phyloP scores from a whole-genome alignment of 2,888 invertebrate genomes.

The Scelioninae gen. 2 region DNA sequence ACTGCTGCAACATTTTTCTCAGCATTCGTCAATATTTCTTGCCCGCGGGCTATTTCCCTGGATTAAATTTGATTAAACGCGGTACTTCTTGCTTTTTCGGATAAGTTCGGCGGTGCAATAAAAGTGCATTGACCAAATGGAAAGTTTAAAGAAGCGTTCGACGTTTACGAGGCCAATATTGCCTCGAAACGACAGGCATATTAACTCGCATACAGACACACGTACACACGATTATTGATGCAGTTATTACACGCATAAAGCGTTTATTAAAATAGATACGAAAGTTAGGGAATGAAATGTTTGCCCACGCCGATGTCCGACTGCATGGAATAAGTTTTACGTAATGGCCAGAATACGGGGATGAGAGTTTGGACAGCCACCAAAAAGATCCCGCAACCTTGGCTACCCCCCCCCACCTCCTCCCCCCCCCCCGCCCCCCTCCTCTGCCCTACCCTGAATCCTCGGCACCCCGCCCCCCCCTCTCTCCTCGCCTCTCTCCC shows the following conservation, averaged over 20 bases:
- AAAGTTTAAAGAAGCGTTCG: conserved; percentile 24
- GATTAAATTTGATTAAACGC: neutral
- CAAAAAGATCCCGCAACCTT: conserved; percentile 68
- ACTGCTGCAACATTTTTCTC: too few species aligned
- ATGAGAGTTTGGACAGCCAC: conserved; percentile 69
- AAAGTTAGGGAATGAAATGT: conserved; percentile 65
- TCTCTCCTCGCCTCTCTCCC: conserved; percentile 62
- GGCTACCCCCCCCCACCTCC: conserved; percentile 62
- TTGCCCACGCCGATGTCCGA: conserved; percentile 63
- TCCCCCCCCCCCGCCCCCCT: conserved; percentile 55
- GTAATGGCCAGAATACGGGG: conserved; percentile 70
- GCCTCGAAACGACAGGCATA: conserved; percentile 26
- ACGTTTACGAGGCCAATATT: conserved; percentile 35
- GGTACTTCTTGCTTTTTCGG: neutral
- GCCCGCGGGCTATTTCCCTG: too few species aligned
- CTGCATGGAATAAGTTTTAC: conserved; percentile 65
- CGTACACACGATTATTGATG: conserved; percentile 26
- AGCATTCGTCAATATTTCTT: too few species aligned
- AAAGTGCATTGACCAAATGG: conserved; percentile 3
- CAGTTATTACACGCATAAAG: conserved; percentile 43
- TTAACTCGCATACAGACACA: conserved; percentile 37
- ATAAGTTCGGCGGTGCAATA: too few species aligned
- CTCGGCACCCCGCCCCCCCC: conserved; percentile 55
- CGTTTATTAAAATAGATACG: conserved; percentile 50
- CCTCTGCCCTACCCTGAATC: conserved; percentile 62